Evolutionary conservation across 1,140 invertebrate genomes (phyloP), one percentile per base, ranked within the genome.

Genomic region (Cydia fagiglandana): DNA sequence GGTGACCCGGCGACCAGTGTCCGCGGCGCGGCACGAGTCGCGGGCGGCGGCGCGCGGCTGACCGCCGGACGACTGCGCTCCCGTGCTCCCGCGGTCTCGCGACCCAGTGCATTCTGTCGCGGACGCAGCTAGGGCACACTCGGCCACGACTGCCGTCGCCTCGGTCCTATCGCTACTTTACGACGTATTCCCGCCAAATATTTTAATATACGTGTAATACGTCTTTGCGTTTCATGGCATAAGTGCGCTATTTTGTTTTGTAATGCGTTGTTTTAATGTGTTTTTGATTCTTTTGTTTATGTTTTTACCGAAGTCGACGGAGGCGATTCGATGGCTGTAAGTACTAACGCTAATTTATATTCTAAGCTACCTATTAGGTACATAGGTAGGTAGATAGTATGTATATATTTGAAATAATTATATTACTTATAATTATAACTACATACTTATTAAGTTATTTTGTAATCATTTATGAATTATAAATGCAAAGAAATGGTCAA

Each of bases 271-370:
- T 85, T 88, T 84, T 84, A 73, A 87, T 81, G 86, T 89, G 85
- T 82, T 88, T 84, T 86, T 86, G 73, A 79, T 91, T 90, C 86
- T 90, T 76, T 90, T 91, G 76, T 92, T 92, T 91, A 88, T 92
- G 86, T 92, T 92, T 87, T 86, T 92, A 75, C 89, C 88, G 28
- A 87, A 82, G 78, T 86, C 91, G 6, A 83, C 86, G 28, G 81
- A 91, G 79, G 91, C 87, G 80, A 92, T 92, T 82, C 88, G 91
- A 88, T 92, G 91, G 91, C 78, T 92, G 89, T 92, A 83, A 92
- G 91, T 92, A 90, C 28, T 34, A 30, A 30, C 12, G 30, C 24
- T 53, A 34, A 34, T 6, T 4, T 34, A 34, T 34, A 34, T 34
- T 0, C 34, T 34, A 34, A 34, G 30, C 30, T 34, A 34, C 6